Evolutionary conservation across 2,113 vertebrate species (phyloP), one percentile per base, ranked within the genome.

Genomic region (Oceanites oceanicus): DNA sequence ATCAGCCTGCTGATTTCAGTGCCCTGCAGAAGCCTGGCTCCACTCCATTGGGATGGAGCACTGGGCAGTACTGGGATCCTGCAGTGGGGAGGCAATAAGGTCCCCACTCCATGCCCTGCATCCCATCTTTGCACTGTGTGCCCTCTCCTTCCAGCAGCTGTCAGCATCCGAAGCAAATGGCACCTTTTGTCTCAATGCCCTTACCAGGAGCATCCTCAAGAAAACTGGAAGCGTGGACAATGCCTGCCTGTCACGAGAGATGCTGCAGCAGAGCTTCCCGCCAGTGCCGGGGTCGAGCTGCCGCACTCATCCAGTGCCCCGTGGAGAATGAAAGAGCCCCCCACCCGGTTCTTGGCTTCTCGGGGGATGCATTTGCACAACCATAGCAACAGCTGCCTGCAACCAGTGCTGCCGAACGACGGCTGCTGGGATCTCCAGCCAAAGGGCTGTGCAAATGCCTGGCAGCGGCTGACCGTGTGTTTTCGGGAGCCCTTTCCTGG

Each of bases 391-490:
- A 50, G 65, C 82, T 62, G 86, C 77, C 59, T 20, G 63, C 38
- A 13, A 11, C 11, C 59, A 7, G 21, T 9, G 55, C 49, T 42
- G 47, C 52, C 1, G 9, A 55, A 53, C 16, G 4, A 68, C 7
- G 8, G 86, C 45, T 38, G 55, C 58, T 50, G 34, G 53, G 27
- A 62, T 72, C 81, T 66, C 63, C 62, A 70, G 91, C 34, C 63
- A 40, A 61, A 73, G 50, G 40, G 29, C 58, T 34, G 34, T 29
- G 45, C 52, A 23, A n/a, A 62, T 0, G 47, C 11, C 56, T 62
- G 87, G 75, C 55, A 30, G 30, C 0, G 0, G 18, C 8, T 4
- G 16, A 7, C 10, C 1, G 4, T 2, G 11, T 40, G 59, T 29
- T 93, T 84, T 53, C 3, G 2, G 58, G 65, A 85, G 38, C 61